phyloP scores from a whole-genome alignment of 1,140 invertebrate genomes.

The Choristoneura fumiferana region DNA sequence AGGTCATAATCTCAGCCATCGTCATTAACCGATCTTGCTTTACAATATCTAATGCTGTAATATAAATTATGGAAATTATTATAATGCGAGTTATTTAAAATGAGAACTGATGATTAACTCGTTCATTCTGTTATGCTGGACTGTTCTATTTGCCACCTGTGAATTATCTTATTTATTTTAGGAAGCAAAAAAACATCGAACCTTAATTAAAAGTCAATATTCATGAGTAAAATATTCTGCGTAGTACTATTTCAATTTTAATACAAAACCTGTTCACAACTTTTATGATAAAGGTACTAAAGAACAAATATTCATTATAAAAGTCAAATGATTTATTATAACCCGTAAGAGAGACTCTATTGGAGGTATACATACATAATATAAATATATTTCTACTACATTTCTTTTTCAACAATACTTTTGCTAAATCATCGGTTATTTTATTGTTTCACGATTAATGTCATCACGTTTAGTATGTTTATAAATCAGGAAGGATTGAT shows the following conservation, averaged over 20 bases:
- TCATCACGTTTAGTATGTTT: conserved; percentile 26
- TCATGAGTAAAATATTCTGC: neutral
- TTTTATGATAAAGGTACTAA: conserved; percentile 1
- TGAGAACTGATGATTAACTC: conserved; percentile 8
- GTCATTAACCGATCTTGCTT: no score
- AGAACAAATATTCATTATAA: conserved; percentile 3
- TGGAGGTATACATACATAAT: no score
- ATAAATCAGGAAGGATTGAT: conserved; percentile 37
- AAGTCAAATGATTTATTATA: conserved; percentile 4
- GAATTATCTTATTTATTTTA: neutral
- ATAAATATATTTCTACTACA: no score
- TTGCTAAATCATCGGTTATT: conserved; percentile 24
- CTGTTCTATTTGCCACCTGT: neutral
- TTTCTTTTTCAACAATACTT: neutral
- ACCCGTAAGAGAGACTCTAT: no score
- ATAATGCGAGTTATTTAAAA: neutral
- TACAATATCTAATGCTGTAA: neutral
- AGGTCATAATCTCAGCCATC: no score
- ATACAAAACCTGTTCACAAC: conserved; percentile 4
- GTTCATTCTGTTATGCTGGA: neutral
- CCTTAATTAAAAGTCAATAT: conserved; percentile 13
- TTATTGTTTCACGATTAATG: conserved; percentile 28
- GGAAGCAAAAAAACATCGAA: neutral
- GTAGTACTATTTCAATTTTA: neutral
- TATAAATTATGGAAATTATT: neutral